A percentile compares a stretch with the other conserved stretches of the same genome.
Conservation (phyloP, 2,888 invertebrate genomes). For the Acanthosepion lycidas region DNA sequence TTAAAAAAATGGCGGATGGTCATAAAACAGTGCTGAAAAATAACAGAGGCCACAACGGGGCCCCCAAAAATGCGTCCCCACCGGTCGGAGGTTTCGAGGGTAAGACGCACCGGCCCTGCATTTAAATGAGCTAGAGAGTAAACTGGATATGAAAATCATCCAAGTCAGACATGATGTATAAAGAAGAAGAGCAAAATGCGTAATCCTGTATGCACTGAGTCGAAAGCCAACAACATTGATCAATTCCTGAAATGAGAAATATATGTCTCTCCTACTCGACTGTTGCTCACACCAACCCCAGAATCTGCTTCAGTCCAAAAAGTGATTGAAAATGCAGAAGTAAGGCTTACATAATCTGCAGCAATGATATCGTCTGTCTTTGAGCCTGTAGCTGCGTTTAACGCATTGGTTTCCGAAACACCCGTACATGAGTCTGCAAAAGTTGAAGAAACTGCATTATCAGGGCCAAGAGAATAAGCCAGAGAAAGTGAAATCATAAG, state of each 20-base stretch:
- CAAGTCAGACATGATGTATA: too few relatives aligned
- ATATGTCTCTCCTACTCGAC: neutral
- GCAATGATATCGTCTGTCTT: neutral
- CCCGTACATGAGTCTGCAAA: neutral
- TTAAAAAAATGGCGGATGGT: too few relatives aligned
- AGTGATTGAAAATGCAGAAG: neutral
- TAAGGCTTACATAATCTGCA: conserved; percentile 35
- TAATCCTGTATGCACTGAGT: neutral
- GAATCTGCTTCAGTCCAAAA: neutral
- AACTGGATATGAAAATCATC: too few relatives aligned
- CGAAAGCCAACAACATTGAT: neutral
- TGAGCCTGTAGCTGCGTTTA: neutral
- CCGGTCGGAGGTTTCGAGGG: too few relatives aligned
- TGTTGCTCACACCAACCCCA: neutral
- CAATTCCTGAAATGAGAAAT: neutral
- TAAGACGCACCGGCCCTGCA: too few relatives aligned
- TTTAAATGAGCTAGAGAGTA: too few relatives aligned
- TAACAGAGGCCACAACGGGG: too few relatives aligned
- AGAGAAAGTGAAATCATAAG: neutral
- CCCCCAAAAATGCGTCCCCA: too few relatives aligned
- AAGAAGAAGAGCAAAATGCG: too few relatives aligned
- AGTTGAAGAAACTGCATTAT: neutral
- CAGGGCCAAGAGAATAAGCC: conserved; percentile 42
- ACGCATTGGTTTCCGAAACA: neutral
- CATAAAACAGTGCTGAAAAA: too few relatives aligned